Conservation (phyloP, 2,113 vertebrate genomes). For the Sciurus niger region DNA sequence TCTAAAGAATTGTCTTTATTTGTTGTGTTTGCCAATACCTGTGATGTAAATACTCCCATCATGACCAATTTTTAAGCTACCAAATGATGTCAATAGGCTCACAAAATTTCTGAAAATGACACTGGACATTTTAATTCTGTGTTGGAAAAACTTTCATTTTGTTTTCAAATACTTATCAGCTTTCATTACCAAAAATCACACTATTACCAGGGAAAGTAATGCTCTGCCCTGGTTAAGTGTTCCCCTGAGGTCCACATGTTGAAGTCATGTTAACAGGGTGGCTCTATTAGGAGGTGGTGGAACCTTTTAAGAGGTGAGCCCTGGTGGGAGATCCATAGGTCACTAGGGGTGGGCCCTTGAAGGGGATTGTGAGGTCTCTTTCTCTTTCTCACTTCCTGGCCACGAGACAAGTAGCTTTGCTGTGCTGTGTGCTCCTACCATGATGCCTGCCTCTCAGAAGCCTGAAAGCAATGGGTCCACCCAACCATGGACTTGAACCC, state of each 20-base stretch:
- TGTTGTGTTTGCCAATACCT: background rate
- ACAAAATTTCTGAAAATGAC: background rate
- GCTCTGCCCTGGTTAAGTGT: background rate
- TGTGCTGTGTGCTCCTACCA: background rate
- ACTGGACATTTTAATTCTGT: background rate
- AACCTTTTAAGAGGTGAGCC: background rate
- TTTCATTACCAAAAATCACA: background rate
- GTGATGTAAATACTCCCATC: background rate
- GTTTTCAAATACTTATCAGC: background rate
- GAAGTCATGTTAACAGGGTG: background rate
- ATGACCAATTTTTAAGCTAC: background rate
- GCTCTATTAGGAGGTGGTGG: background rate
- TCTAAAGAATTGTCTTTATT: background rate
- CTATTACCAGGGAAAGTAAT: background rate
- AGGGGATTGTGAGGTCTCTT: background rate
- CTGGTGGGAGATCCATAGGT: background rate
- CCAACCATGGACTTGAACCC: background rate
- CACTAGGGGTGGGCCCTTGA: background rate
- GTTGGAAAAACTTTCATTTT: background rate
- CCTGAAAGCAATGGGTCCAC: background rate
- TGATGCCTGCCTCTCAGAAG: background rate
- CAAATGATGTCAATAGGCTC: background rate
- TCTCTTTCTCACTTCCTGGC: background rate
- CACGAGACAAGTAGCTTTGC: background rate
- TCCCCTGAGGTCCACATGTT: too few species aligned